Percentiles rank a stretch among this genome's conserved stretches.
phyloP scores from a whole-genome alignment of 2,888 invertebrate genomes.

The Bembecia ichneumoniformis region DNA sequence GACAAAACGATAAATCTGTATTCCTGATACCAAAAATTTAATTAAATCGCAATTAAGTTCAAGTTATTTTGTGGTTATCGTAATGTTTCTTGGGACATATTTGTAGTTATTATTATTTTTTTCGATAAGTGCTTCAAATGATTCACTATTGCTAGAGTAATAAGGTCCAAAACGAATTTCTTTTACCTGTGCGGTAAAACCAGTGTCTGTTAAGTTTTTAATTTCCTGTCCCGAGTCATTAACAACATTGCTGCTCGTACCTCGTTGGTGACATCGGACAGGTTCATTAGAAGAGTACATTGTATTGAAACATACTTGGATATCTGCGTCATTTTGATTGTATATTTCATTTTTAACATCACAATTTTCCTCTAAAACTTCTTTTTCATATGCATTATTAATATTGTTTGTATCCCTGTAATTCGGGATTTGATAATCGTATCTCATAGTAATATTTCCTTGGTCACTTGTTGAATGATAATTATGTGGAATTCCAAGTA shows the following conservation, averaged over 20 bases:
- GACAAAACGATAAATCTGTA: slow-evolving; percentile 32
- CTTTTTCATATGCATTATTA: slow-evolving; percentile 43
- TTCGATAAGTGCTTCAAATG: neutral
- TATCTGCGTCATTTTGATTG: slow-evolving; percentile 26
- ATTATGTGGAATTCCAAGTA: slow-evolving; percentile 55
- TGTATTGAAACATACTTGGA: slow-evolving; percentile 41
- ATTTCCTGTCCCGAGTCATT: slow-evolving; percentile 44
- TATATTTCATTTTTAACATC: slow-evolving; percentile 30
- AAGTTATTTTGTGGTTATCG: slow-evolving; percentile 52
- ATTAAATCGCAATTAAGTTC: slow-evolving; percentile 63
- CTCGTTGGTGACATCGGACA: slow-evolving; percentile 40
- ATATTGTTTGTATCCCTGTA: slow-evolving; percentile 58
- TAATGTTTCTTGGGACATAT: neutral
- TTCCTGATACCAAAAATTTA: slow-evolving; percentile 34
- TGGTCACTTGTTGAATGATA: slow-evolving; percentile 33
- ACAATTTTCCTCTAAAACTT: slow-evolving; percentile 36
- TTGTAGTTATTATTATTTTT: too few relatives aligned
- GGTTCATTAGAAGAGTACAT: slow-evolving; percentile 41
- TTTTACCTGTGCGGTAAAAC: slow-evolving; percentile 53
- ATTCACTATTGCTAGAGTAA: neutral
- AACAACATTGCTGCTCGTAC: slow-evolving; percentile 31
- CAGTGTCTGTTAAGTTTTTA: slow-evolving; percentile 36
- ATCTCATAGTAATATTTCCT: slow-evolving; percentile 41
- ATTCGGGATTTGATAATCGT: slow-evolving; percentile 49
- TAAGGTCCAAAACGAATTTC: slow-evolving; percentile 1